A percentile compares a stretch with the other conserved stretches of the same genome.
Conservation (phyloP, 1,140 invertebrate species). For the Drosophila repletoides region DNA sequence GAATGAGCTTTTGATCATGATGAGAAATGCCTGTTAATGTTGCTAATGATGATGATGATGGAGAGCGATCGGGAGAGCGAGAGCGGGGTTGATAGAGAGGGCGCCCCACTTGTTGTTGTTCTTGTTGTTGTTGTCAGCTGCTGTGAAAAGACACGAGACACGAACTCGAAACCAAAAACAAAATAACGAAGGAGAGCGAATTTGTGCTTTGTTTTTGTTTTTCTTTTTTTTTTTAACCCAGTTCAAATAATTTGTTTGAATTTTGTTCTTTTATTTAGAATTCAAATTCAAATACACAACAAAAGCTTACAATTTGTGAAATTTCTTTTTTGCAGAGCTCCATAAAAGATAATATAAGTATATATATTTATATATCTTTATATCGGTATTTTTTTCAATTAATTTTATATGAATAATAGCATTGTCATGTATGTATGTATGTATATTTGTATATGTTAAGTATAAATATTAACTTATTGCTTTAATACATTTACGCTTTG, state of each 20-base stretch:
- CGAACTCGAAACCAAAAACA: constrained; percentile 38
- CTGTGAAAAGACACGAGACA: constrained; percentile 39
- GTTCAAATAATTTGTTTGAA: constrained; percentile 29
- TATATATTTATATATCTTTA: constrained; percentile 31
- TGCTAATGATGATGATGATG: constrained; percentile 30
- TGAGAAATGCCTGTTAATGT: no score
- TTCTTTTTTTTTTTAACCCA: constrained; percentile 7
- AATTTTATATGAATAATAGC: constrained; percentile 29
- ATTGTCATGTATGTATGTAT: constrained; percentile 68
- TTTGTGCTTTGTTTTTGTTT: constrained; percentile 13
- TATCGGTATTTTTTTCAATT: constrained; percentile 28
- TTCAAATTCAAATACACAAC: constrained; percentile 78
- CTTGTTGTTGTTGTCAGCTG: constrained; percentile 25
- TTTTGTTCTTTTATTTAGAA: constrained; percentile 65
- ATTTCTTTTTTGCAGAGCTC: constrained; percentile 36
- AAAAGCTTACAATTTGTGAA: constrained; percentile 75
- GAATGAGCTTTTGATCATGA: constrained; percentile 41
- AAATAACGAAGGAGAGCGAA: constrained; percentile 16
- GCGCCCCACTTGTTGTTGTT: constrained; percentile 29
- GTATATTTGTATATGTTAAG: constrained; percentile 74
- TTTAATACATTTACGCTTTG: constrained; percentile 51
- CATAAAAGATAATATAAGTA: constrained; percentile 33
- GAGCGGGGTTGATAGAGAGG: constrained; percentile 14
- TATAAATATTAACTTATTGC: constrained; percentile 75
- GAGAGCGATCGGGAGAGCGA: constrained; percentile 14